These are phyloP conservation scores for Carlito syrichta DNA, from an alignment of 2,113 vertebrate species.

Conservation along the genomic window DNA sequence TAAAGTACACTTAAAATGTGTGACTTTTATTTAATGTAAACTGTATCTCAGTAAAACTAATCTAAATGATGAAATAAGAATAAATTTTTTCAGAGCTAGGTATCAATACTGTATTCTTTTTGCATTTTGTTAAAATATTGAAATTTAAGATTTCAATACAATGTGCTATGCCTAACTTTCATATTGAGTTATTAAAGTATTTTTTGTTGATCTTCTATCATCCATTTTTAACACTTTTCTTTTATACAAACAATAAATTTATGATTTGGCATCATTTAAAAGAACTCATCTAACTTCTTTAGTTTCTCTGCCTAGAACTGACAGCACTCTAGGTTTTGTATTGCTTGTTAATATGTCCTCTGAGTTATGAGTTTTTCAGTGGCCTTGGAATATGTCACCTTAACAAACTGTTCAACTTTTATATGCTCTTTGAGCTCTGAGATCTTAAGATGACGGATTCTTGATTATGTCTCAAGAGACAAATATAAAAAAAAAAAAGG, in stretches of 20 bases:
- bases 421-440: slow-evolving; percentile 61
- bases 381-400: slow-evolving; percentile 67
- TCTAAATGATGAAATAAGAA: not conserved
- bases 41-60: not conserved
- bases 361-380: slow-evolving; percentile 52
- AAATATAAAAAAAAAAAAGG: not conserved
- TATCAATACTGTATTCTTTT: not conserved
- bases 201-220: not conserved
- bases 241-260: not conserved
- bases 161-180: not conserved
- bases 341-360: slow-evolving; percentile 49
- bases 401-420: slow-evolving; percentile 69
- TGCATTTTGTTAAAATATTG: not conserved
- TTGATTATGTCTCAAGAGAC: slow-evolving; percentile 60
- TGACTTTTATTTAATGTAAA: not conserved
- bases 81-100: not conserved
- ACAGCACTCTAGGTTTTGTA: not conserved
- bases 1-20: not conserved
- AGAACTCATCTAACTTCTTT: slow-evolving; percentile 34
- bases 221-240: not conserved
- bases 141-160: not conserved
- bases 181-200: not conserved
- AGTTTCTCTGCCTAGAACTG: slow-evolving; percentile 28
- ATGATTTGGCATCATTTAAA: not conserved
- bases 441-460: slow-evolving; percentile 47